Conservation (phyloP, 2,888 invertebrate species). For the Drosophila histrio region DNA sequence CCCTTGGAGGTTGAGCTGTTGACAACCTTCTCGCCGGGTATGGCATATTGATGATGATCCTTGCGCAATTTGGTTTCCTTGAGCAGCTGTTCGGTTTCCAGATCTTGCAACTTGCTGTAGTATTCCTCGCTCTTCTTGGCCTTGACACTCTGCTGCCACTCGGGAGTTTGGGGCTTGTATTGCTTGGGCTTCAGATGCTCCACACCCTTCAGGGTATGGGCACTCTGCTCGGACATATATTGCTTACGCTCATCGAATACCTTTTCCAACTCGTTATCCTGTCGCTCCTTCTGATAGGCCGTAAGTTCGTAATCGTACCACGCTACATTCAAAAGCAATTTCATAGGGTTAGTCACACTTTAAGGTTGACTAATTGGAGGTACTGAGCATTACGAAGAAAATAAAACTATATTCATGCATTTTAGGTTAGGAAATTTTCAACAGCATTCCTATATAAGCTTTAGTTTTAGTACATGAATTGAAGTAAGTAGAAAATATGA, state of each 20-base stretch:
- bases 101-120: slow-evolving; percentile 91
- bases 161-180: slow-evolving; percentile 90
- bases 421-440: slow-evolving; percentile 26
- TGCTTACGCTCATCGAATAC: slow-evolving; percentile 94
- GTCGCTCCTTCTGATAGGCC: slow-evolving; percentile 92
- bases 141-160: slow-evolving; percentile 93
- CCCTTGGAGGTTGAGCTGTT: slow-evolving; percentile 92
- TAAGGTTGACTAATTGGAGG: slow-evolving; percentile 1
- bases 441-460: slow-evolving; percentile 45
- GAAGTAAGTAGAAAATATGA: slow-evolving; percentile 25
- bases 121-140: slow-evolving; percentile 93
- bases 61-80: slow-evolving; percentile 92
- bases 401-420: slow-evolving; percentile 35
- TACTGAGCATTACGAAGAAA: slow-evolving; percentile 18
- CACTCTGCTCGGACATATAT: slow-evolving; percentile 88
- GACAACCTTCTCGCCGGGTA: slow-evolving; percentile 92
- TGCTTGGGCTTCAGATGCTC: slow-evolving; percentile 88
- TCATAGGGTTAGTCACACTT: slow-evolving; percentile 17
- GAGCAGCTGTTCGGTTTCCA: slow-evolving; percentile 93
- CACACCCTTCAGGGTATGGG: slow-evolving; percentile 86
- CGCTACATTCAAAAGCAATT: slow-evolving; percentile 85
- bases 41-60: slow-evolving; percentile 91
- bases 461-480: slow-evolving; percentile 47
- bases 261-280: slow-evolving; percentile 92
- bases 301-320: slow-evolving; percentile 96